Evolutionary conservation across 2,113 vertebrate genomes (phyloP).

Genomic region (Galemys pyrenaicus): DNA sequence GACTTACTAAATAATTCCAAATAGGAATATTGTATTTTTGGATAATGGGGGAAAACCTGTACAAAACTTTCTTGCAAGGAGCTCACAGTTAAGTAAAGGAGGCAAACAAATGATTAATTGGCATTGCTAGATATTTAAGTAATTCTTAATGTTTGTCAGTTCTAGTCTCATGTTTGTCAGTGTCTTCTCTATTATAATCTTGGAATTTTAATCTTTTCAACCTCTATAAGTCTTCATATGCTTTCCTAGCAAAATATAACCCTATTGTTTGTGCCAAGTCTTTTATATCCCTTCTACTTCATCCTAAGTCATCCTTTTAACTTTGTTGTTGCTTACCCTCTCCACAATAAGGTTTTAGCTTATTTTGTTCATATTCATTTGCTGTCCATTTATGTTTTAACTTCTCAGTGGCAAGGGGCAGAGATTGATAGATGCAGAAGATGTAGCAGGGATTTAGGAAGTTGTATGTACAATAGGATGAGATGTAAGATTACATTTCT

Average conservation of each 20-base stretch:
- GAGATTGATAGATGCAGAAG: not conserved
- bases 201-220: conserved; percentile 69
- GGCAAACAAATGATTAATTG: conserved; percentile 28
- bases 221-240: conserved; percentile 44
- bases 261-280: conserved; percentile 20
- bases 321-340: not conserved
- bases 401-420: not conserved
- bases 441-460: not conserved
- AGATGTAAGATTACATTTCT: not conserved
- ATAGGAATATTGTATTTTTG: not conserved
- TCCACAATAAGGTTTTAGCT: conserved; percentile 37
- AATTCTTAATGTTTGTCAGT: conserved; percentile 63
- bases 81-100: conserved; percentile 34
- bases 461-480: not conserved
- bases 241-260: conserved; percentile 61
- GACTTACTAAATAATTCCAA: not conserved
- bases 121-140: conserved; percentile 56
- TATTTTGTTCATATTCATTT: conserved; percentile 40
- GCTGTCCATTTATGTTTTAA: conserved; percentile 33
- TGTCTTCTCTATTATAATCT: conserved; percentile 58
- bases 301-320: conserved; percentile 45
- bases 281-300: conserved; percentile 55
- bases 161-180: conserved; percentile 48
- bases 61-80: conserved; percentile 44
- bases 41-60: not conserved